phyloP scores from a whole-genome alignment of 2,797 vertebrate genomes.

The Thamnophis elegans region DNA sequence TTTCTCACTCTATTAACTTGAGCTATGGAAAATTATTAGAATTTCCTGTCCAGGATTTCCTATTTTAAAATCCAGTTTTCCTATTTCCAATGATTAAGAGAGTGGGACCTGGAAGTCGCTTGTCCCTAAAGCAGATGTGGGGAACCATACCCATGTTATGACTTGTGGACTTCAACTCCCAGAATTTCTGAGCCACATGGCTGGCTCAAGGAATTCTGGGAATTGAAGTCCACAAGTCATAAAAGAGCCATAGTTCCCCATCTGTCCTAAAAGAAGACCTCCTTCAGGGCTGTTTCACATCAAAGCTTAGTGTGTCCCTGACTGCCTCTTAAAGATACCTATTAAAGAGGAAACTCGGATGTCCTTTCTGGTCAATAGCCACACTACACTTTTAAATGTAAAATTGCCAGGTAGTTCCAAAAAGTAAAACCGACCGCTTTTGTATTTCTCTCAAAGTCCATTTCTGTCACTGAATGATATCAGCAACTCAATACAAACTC shows the following conservation, averaged over 20 bases:
- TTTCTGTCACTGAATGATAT: background rate
- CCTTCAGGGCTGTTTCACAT: background rate
- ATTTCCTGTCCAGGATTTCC: background rate
- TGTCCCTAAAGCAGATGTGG: background rate
- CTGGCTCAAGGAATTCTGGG: background rate
- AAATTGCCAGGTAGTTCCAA: background rate
- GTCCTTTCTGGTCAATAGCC: background rate
- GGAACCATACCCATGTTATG: background rate
- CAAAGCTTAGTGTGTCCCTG: background rate
- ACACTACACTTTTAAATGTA: background rate
- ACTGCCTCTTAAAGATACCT: background rate
- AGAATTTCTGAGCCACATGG: too few relatives aligned
- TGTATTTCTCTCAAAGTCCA: background rate
- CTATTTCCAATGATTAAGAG: background rate
- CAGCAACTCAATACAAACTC: background rate
- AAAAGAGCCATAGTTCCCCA: background rate
- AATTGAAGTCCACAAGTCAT: background rate
- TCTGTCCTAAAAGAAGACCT: background rate
- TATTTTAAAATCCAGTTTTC: background rate
- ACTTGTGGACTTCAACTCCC: background rate
- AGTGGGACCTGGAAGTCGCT: background rate
- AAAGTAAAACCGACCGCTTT: background rate
- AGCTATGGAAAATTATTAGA: background rate
- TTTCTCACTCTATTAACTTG: background rate
- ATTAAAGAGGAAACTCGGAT: background rate